Evolutionary conservation across 1,140 invertebrate genomes (phyloP), one percentile per base, ranked within the genome.

Genomic region (Cotesia chilonis): DNA sequence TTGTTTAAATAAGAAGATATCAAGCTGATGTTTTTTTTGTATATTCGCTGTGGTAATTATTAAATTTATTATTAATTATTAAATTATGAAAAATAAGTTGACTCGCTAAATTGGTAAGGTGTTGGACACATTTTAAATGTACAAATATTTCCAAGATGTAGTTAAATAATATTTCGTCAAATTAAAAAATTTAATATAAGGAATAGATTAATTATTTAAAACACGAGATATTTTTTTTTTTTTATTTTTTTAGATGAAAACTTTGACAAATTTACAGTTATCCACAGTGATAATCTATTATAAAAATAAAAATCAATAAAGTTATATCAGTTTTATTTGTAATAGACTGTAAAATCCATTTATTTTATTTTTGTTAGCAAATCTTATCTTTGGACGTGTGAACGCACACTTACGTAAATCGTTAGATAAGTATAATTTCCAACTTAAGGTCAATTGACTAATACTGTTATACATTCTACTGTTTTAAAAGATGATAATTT

Each of bases 71-170:
- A 47, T 47, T 47, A 47, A 47, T 47, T 47, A 41, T 41, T 41
- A 41, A 41, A 41, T 41, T 41, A 5, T 5, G 7, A 47, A 47
- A 47, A 47, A 47, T 47, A 47, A 47, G 41, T 47, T 47, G 6
- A 47, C 41, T 6, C 41, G 41, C 41, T 5, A 84, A 82, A 80
- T 80, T 77, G 81, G 82, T 76, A 83, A 71, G 75, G 81, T 83
- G 79, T 80, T 83, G 82, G 79, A 85, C 82, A 81, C 5, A 6
- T 47, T 83, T 83, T 85, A 82, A 85, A 84, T 86, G 84, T 86
- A 85, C 84, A 86, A 86, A 86, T 86, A 85, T 85, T 85, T 85
- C 85, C 83, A 80, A 85, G 79, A 81, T 79, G 83, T 78, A 79
- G 80, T 85, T 82, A 83, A 84, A 85, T 82, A 83, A 81, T 86